A percentile compares a stretch with the other conserved stretches of the same genome.
Evolutionary conservation across 2,888 invertebrate species (phyloP).

Genomic region (Alloplasta piceator): DNA sequence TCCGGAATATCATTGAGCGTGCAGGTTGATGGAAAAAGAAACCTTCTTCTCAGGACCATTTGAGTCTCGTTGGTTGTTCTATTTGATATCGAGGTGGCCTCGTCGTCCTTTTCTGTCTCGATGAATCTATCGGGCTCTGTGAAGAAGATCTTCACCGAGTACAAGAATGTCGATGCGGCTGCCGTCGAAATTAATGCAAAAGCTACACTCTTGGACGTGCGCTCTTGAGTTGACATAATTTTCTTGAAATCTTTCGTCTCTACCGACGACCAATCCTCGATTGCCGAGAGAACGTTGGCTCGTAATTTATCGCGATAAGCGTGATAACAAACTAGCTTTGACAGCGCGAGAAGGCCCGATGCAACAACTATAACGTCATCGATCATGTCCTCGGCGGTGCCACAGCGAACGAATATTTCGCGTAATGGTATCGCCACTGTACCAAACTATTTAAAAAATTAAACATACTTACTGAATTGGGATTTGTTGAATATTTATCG

Average conservation of each 20-base stretch:
- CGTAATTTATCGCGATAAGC: constrained; percentile 67
- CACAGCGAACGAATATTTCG: constrained; percentile 69
- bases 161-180: constrained; percentile 56
- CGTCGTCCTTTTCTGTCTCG: constrained; percentile 39
- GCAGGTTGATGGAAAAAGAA: constrained; percentile 67
- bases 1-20: constrained; percentile 61
- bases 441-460: constrained; percentile 50
- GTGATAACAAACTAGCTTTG: constrained; percentile 69
- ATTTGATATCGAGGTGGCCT: background rate
- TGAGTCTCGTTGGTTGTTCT: constrained; percentile 44
- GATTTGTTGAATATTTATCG: no score
- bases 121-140: constrained; percentile 62
- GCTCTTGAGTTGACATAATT: constrained; percentile 67
- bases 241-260: constrained; percentile 57
- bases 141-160: constrained; percentile 60
- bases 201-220: constrained; percentile 59
- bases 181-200: constrained; percentile 60
- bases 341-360: constrained; percentile 66
- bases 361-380: constrained; percentile 68
- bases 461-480: background rate
- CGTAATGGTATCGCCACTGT: constrained; percentile 62
- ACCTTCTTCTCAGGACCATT: constrained; percentile 51
- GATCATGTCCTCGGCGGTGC: constrained; percentile 69
- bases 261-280: constrained; percentile 70
- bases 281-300: constrained; percentile 63